phyloP scores from a whole-genome alignment of 2,113 vertebrate species.

The Tragelaphus strepsiceros region DNA sequence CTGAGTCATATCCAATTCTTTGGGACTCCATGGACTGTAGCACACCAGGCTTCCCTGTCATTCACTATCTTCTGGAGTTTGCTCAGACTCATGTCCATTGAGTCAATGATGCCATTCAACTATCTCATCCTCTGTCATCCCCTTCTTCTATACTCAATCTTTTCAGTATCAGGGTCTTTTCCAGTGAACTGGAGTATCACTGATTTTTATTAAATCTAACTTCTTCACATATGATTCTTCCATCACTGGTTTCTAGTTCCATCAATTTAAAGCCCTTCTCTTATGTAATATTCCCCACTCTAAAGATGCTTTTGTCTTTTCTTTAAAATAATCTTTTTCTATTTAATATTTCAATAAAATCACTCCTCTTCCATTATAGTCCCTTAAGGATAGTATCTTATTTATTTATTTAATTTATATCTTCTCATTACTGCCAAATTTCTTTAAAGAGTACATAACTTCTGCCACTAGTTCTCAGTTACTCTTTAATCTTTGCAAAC shows the following conservation, averaged over 20 bases:
- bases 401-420: neutral
- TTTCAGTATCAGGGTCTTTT: neutral
- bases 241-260: neutral
- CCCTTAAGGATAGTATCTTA: neutral
- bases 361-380: neutral
- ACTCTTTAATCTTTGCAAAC: constrained; percentile 19
- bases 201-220: neutral
- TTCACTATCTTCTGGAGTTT: neutral
- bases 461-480: neutral
- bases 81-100: neutral
- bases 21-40: neutral
- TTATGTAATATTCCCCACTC: neutral
- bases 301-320: neutral
- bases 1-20: neutral
- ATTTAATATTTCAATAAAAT: neutral
- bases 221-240: neutral
- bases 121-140: neutral
- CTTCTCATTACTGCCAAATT: neutral
- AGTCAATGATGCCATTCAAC: neutral
- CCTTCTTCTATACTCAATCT: neutral
- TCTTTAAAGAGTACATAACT: neutral
- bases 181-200: neutral
- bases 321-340: neutral
- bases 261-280: neutral
- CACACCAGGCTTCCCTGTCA: neutral